Percentiles rank a stretch among this genome's conserved stretches.
Conservation (phyloP, 2,113 vertebrate genomes). For the Mesocricetus auratus region DNA sequence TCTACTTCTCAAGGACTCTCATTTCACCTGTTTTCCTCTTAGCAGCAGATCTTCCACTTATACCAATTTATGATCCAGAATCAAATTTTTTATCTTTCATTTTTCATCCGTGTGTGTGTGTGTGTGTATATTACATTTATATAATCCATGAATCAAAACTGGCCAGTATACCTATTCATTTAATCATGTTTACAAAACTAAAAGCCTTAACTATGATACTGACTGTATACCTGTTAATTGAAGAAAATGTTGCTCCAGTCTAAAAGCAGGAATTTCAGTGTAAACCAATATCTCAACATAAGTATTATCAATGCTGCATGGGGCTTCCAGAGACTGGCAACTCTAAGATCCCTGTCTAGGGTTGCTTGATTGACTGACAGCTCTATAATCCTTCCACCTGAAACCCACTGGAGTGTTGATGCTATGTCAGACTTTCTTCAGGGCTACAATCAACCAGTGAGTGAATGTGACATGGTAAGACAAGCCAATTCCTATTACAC, state of each 20-base stretch:
- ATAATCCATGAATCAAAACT: neutral
- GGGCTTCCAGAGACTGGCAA: accelerated
- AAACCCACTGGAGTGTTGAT: accelerated
- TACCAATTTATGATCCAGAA: neutral
- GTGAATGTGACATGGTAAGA: neutral
- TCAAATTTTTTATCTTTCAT: neutral
- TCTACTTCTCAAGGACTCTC: neutral
- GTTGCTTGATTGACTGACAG: neutral
- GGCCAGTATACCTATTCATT: neutral
- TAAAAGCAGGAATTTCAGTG: neutral
- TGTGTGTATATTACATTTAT: neutral
- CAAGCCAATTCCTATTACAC: neutral
- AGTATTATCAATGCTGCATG: neutral
- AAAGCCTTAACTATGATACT: neutral
- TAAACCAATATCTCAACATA: neutral
- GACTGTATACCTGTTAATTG: neutral
- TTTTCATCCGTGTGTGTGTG: neutral
- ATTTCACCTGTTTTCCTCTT: neutral
- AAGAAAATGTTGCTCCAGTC: neutral
- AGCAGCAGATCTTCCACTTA: neutral
- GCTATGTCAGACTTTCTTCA: neutral
- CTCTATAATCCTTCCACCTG: neutral
- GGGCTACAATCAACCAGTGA: neutral
- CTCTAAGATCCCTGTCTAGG: neutral
- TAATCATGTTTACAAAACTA: neutral